phyloP scores from a whole-genome alignment of 1,140 invertebrate genomes.

The Meloidogyne exigua region DNA sequence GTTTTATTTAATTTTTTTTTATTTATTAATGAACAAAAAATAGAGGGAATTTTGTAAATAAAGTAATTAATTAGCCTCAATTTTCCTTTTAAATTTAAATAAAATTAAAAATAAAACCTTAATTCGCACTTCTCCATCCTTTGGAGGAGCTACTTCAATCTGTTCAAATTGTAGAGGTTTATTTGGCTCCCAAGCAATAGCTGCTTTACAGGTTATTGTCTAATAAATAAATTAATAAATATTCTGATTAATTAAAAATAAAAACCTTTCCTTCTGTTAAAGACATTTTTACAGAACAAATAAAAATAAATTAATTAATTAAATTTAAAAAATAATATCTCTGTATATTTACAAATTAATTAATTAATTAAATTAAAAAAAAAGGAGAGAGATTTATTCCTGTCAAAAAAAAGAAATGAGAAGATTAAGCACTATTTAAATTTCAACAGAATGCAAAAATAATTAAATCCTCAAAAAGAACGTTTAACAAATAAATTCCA shows the following conservation, averaged over 20 bases:
- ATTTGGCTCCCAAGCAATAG: conserved; percentile 63
- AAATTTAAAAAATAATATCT: background rate
- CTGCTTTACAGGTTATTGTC: conserved; percentile 54
- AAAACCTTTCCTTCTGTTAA: conserved; percentile 8
- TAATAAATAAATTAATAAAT: conserved; percentile 21
- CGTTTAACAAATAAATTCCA: background rate
- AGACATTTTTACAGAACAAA: background rate
- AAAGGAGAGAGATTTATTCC: background rate
- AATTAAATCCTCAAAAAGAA: background rate
- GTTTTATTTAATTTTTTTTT: too few species aligned
- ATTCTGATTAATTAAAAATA: background rate
- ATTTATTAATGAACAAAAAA: too few species aligned
- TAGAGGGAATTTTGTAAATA: too few species aligned
- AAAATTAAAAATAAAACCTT: conserved; percentile 64
- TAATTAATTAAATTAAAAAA: background rate
- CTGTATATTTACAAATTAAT: background rate
- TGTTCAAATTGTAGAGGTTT: conserved; percentile 82
- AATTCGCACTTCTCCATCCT: conserved; percentile 72
- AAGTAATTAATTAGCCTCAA: too few species aligned
- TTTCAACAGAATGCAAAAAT: background rate
- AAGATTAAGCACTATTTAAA: too few species aligned
- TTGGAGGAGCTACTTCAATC: conserved; percentile 90
- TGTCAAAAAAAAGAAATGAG: background rate
- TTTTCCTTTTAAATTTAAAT: background rate
- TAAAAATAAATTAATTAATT: background rate